Conservation (phyloP, 2,797 vertebrate genomes). For the Nannoperca australis region DNA sequence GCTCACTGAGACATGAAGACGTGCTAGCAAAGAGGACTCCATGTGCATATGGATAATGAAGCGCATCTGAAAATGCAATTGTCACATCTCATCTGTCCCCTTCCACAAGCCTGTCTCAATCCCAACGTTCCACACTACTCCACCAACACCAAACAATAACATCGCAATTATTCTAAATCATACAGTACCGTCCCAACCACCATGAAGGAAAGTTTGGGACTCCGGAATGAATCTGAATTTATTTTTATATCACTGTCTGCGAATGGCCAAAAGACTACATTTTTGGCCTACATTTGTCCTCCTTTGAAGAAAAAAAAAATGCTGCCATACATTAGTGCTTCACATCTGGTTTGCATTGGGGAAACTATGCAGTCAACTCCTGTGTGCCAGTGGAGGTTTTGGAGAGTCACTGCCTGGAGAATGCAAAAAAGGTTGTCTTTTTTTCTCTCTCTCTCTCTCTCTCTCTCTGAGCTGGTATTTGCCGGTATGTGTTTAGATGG, state of each 20-base stretch:
- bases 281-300: constrained; percentile 83
- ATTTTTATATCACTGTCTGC: constrained; percentile 76
- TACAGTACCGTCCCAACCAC: constrained; percentile 67
- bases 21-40: constrained; percentile 29
- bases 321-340: constrained; percentile 85
- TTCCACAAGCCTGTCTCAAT: constrained; percentile 46
- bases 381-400: constrained; percentile 84
- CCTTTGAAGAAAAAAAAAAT: constrained; percentile 78
- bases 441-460: constrained; percentile 2
- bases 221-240: constrained; percentile 69
- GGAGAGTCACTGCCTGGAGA: constrained; percentile 80
- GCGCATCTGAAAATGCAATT: constrained; percentile 52
- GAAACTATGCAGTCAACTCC: constrained; percentile 87
- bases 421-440: constrained; percentile 72
- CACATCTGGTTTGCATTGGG: constrained; percentile 90
- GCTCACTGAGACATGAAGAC: constrained; percentile 31
- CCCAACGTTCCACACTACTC: constrained; percentile 55
- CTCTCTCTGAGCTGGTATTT: constrained; percentile 73
- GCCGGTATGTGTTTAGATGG: constrained; percentile 77
- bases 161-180: constrained; percentile 78
- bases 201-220: constrained; percentile 61
- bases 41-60: constrained; percentile 35
- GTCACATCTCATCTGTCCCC: constrained; percentile 52
- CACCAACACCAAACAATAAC: constrained; percentile 77
- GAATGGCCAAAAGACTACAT: constrained; percentile 74